Evolutionary conservation across 2,113 vertebrate species (phyloP).

Genomic region (Vombatus ursinus): DNA sequence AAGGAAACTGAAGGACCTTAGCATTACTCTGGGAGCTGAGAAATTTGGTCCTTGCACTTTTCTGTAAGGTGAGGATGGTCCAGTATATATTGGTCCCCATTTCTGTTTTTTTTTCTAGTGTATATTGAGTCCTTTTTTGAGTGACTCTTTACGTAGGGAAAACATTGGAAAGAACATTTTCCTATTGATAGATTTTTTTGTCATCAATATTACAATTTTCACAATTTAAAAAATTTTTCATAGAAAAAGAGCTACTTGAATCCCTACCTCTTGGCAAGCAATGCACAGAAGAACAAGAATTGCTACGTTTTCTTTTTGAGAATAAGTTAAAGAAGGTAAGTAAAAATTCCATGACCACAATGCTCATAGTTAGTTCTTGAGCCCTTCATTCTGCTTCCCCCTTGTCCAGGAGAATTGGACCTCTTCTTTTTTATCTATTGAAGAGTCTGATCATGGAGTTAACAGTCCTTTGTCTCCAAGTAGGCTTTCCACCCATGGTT

Average conservation of each 20-base stretch:
- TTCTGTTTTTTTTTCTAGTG: not conserved
- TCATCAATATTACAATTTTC: constrained; percentile 28
- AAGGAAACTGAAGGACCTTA: not conserved
- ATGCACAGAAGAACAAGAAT: constrained; percentile 93
- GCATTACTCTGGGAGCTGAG: not conserved
- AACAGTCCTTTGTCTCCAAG: not conserved
- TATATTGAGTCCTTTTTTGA: not conserved
- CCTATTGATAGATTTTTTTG: constrained; percentile 20
- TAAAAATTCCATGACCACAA: not conserved
- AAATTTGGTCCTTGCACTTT: not conserved
- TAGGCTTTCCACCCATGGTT: not conserved
- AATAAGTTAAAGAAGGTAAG: constrained; percentile 98
- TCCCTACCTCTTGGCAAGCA: constrained; percentile 96
- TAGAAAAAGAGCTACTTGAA: constrained; percentile 98
- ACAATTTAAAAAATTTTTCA: constrained; percentile 43
- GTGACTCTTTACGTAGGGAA: constrained; percentile 7
- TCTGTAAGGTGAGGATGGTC: not conserved
- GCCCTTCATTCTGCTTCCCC: not conserved
- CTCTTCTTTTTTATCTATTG: constrained; percentile 13
- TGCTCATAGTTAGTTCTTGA: not conserved
- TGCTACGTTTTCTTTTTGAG: constrained; percentile 97
- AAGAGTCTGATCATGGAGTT: not conserved
- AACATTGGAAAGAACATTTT: constrained; percentile 17
- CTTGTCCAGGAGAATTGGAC: constrained; percentile 20
- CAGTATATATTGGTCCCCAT: not conserved